Base-by-base conservation (phyloP, 2,888 invertebrate genomes). In the Caenorhabditis imperialis region DNA sequence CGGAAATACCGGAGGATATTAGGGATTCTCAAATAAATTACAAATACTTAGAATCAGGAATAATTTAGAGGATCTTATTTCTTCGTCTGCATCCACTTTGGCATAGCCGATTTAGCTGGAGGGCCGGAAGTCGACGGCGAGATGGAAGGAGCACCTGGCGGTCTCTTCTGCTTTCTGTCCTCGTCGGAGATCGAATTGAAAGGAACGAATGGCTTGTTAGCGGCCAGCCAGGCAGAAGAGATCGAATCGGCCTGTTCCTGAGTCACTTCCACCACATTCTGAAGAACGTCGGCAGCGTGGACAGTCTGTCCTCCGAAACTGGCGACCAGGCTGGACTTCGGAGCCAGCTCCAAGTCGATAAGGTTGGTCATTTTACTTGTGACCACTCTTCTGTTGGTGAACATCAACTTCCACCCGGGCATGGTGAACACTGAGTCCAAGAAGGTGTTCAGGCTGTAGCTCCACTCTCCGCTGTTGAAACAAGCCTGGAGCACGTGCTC, bases 331-430 rank as follows among this genome's bases (percentile, higher is more conserved):
- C 71, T 79, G 7, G 75, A 61, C 38, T 74, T 83, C 10, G 83
- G 83, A 22, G 83, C 77, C n/a, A 83, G 61, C 14, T 79, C 73
- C 14, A 72, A 45, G 35, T 83, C 83, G 18, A 83, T 61, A n/a
- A 83, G 69, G 51, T 81, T 81, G 44, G 73, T 83, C 6, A 42
- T 20, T 14, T 75, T 69, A 27, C 37, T 33, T 2, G 62, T 54
- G 10, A 38, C 44, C 18, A 81, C 53, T 40, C 74, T 73, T 48
- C 53, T 67, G 40, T 54, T 71, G 1, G 55, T 63, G 48, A 55
- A 79, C 25, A 62, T 44, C 2, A 73, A 33, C 45, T 54, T 60
- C 53, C 48, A 74, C 30, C 45, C 57, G 1, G 58, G 14, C 12
- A 7, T 57, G 20, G 33, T 62, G 27, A 71, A 61, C 1, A 65